phyloP scores from a whole-genome alignment of 2,797 vertebrate species.

The Lates japonicus region DNA sequence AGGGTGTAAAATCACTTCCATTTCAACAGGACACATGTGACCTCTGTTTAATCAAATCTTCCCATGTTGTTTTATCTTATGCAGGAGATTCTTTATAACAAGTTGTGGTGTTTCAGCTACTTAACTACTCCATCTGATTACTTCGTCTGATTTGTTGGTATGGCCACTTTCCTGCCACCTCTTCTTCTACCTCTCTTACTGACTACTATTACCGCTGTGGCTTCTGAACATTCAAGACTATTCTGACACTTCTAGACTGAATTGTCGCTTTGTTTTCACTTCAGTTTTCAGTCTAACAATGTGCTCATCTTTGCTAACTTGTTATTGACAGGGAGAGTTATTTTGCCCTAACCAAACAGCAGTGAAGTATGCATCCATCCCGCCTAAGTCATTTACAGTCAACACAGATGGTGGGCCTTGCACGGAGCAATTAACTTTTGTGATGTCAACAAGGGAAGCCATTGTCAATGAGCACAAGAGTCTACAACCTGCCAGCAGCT shows the following conservation, averaged over 20 bases:
- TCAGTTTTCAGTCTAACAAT: background rate
- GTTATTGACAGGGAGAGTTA: background rate
- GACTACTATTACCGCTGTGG: background rate
- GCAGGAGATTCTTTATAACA: constrained; percentile 1
- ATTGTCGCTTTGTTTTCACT: background rate
- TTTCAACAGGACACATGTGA: constrained; percentile 52
- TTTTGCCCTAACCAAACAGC: background rate
- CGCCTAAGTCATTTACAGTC: background rate
- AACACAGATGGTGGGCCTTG: background rate
- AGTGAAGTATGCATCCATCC: background rate
- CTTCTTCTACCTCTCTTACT: background rate
- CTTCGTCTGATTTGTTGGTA: constrained; percentile 37
- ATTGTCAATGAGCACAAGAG: background rate
- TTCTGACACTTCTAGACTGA: background rate
- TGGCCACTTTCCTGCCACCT: constrained; percentile 37
- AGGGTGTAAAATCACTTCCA: constrained; percentile 47
- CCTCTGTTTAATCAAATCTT: constrained; percentile 48
- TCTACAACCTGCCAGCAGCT: background rate
- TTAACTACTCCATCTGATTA: constrained; percentile 6
- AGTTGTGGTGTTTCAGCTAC: constrained; percentile 22
- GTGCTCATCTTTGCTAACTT: background rate
- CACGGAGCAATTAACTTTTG: background rate
- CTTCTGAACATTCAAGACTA: too few species aligned
- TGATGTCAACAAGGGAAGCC: background rate
- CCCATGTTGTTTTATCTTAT: background rate